phyloP scores from a whole-genome alignment of 2,113 vertebrate species.

The Indicator indicator region DNA sequence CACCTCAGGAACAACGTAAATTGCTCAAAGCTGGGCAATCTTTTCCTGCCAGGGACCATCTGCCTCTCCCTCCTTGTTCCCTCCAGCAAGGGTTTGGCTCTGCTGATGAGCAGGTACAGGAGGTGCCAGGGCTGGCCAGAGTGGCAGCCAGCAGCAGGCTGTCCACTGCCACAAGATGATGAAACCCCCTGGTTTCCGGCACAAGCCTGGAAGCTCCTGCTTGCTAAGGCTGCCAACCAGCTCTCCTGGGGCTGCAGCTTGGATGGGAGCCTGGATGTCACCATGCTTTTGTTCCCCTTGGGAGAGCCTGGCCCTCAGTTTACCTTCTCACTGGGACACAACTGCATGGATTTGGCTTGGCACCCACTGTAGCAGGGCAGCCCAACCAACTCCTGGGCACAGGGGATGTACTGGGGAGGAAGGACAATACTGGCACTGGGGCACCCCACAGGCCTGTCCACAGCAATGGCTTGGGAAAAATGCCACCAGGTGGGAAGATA shows the following conservation, averaged over 20 bases:
- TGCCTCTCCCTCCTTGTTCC: background rate
- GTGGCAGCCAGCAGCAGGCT: background rate
- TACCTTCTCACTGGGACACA: background rate
- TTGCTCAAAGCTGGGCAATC: background rate
- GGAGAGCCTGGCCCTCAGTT: background rate
- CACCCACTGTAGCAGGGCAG: background rate
- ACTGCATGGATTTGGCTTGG: fast-evolving
- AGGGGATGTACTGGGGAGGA: background rate
- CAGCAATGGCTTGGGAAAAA: background rate
- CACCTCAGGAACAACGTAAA: background rate
- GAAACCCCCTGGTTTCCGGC: background rate
- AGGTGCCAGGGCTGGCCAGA: background rate
- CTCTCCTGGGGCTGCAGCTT: background rate
- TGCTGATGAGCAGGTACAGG: background rate
- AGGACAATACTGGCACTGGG: background rate
- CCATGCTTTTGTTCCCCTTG: background rate
- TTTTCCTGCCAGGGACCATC: constrained; percentile 1
- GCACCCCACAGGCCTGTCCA: fast-evolving
- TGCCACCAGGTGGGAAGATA: background rate
- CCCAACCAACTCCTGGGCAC: background rate
- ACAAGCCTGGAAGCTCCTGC: background rate
- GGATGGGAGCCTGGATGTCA: background rate
- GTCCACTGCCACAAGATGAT: background rate
- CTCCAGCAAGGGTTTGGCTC: background rate
- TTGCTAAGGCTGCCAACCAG: background rate